Conservation (phyloP, 2,888 invertebrate genomes). For the Atethmia centrago region DNA sequence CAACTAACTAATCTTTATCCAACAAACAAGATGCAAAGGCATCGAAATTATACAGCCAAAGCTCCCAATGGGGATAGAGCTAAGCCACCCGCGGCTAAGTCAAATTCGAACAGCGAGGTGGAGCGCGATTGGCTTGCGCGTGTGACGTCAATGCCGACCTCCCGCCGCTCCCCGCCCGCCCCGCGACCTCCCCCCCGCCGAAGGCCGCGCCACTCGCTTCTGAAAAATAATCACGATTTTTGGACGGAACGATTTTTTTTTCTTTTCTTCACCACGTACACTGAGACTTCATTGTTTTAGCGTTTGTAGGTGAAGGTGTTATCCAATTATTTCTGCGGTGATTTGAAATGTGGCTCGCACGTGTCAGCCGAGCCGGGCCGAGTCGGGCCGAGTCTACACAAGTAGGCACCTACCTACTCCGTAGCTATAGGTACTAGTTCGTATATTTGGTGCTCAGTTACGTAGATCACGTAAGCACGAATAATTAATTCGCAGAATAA, state of each 20-base stretch:
- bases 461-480: conserved; percentile 50
- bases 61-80: conserved; percentile 78
- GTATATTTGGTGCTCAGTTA: conserved; percentile 42
- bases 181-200: conserved; percentile 76
- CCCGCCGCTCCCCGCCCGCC: conserved; percentile 76
- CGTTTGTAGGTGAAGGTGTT: conserved; percentile 64
- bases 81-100: conserved; percentile 82
- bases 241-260: conserved; percentile 76
- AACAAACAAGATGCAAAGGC: conserved; percentile 72
- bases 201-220: conserved; percentile 85
- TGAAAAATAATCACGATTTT: conserved; percentile 88
- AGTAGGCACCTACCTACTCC: conserved; percentile 7
- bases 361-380: conserved; percentile 62
- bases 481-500: conserved; percentile 45
- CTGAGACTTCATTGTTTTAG: conserved; percentile 70
- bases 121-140: conserved; percentile 83
- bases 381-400: conserved; percentile 40
- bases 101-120: conserved; percentile 77
- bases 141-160: conserved; percentile 90
- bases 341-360: conserved; percentile 63
- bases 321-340: conserved; percentile 60
- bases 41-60: conserved; percentile 70
- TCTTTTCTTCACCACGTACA: conserved; percentile 69
- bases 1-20: conserved; percentile 67
- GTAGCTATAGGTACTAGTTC: conserved; percentile 14